A percentile compares a stretch with the other conserved stretches of the same genome.
phyloP scores from a whole-genome alignment of 2,888 invertebrate species.

The Xylota segnis region DNA sequence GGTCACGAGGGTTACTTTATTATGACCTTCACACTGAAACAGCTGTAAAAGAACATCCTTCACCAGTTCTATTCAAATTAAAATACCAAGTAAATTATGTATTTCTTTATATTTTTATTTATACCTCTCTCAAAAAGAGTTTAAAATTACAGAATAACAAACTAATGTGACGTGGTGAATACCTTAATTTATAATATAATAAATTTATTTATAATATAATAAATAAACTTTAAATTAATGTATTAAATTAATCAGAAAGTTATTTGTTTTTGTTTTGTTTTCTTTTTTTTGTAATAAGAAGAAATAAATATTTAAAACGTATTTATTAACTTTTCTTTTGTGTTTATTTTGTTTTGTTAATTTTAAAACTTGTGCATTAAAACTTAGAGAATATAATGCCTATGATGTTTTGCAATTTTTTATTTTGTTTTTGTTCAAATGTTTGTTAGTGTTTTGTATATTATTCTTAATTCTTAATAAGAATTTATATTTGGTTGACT shows the following conservation, averaged over 20 bases:
- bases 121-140: constrained; percentile 63
- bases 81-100: not conserved
- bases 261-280: not conserved
- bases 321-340: constrained; percentile 29
- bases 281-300: constrained; percentile 23
- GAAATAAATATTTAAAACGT: constrained; percentile 49
- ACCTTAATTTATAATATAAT: constrained; percentile 59
- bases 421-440: constrained; percentile 4
- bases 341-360: constrained; percentile 11
- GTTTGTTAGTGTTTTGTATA: constrained; percentile 27
- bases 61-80: too few species aligned
- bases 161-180: constrained; percentile 68
- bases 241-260: constrained; percentile 54
- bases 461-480: constrained; percentile 62
- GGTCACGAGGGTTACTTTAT: too few species aligned
- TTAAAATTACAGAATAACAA: constrained; percentile 72
- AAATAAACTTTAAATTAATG: constrained; percentile 54
- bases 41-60: too few species aligned
- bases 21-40: too few species aligned
- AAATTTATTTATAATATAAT: constrained; percentile 58
- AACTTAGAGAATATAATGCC: constrained; percentile 64
- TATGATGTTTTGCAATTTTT: constrained; percentile 39
- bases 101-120: constrained; percentile 59
- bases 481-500: constrained; percentile 75
- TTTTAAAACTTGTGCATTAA: constrained; percentile 63